A percentile compares a stretch with the other conserved stretches of the same genome.
Evolutionary conservation across 2,113 vertebrate species (phyloP).

Genomic region (Nerophis lumbriciformis): DNA sequence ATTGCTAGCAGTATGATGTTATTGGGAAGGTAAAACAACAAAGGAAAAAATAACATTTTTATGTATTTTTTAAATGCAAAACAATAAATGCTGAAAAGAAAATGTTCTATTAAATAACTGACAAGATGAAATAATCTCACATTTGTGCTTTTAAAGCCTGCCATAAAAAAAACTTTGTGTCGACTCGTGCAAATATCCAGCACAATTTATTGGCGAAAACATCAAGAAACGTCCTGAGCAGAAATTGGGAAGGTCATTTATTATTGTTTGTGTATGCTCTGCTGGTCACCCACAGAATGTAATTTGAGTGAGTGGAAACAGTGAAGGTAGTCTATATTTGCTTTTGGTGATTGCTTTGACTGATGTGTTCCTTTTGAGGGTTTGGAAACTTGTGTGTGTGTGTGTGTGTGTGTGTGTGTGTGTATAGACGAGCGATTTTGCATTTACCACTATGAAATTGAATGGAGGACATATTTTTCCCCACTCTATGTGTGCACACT

Average conservation of each 20-base stretch:
- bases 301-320: constrained; percentile 51
- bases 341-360: constrained; percentile 56
- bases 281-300: constrained; percentile 30
- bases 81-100: too few species aligned
- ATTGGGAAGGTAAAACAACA: too few species aligned
- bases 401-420: constrained; percentile 11
- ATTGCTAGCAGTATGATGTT: too few species aligned
- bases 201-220: neutral
- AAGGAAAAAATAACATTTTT: too few species aligned
- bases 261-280: constrained; percentile 48
- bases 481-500: neutral
- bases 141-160: too few species aligned
- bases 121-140: too few species aligned
- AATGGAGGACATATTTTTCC: constrained; percentile 4
- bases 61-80: too few species aligned
- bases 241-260: constrained; percentile 25
- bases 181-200: neutral
- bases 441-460: constrained; percentile 7
- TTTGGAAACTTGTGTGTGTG: constrained; percentile 17
- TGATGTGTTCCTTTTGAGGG: constrained; percentile 39
- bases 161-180: too few species aligned
- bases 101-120: too few species aligned
- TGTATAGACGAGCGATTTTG: constrained; percentile 3
- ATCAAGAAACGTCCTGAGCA: constrained; percentile 27
- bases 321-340: constrained; percentile 45